phyloP scores from a whole-genome alignment of 2,113 vertebrate genomes.

The Scartelaos histophorus region DNA sequence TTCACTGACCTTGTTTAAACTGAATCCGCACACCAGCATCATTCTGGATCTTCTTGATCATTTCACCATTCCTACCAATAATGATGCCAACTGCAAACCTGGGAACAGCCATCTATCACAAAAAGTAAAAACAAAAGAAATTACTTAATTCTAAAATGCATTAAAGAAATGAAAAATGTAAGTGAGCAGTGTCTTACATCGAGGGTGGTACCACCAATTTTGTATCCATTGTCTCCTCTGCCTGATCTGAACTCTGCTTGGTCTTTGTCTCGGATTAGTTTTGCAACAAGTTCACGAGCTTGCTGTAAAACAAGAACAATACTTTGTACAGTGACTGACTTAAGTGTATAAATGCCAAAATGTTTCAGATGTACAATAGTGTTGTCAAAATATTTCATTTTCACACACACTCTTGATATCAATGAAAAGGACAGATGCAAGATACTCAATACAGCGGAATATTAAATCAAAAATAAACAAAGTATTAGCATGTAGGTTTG shows the following conservation, averaged over 20 bases:
- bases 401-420: too few relatives aligned
- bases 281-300: conserved; percentile 96
- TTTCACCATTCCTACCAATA: conserved; percentile 97
- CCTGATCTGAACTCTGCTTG: conserved; percentile 90
- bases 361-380: too few relatives aligned
- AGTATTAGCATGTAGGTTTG: too few relatives aligned
- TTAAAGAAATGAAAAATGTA: neutral
- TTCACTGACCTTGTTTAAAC: conserved; percentile 91
- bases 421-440: too few relatives aligned
- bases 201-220: conserved; percentile 90
- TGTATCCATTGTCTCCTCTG: conserved; percentile 88
- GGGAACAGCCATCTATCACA: conserved; percentile 88
- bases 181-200: conserved; percentile 79
- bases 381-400: too few relatives aligned
- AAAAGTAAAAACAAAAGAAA: neutral
- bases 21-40: conserved; percentile 97
- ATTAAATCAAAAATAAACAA: too few relatives aligned
- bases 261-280: conserved; percentile 97
- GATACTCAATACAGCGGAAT: too few relatives aligned
- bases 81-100: conserved; percentile 97
- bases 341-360: neutral
- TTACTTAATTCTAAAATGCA: neutral
- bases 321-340: neutral
- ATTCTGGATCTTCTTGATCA: conserved; percentile 99
- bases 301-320: conserved; percentile 75